Evolutionary conservation across 2,113 vertebrate species (phyloP).

Genomic region (Brevimyrus niger): DNA sequence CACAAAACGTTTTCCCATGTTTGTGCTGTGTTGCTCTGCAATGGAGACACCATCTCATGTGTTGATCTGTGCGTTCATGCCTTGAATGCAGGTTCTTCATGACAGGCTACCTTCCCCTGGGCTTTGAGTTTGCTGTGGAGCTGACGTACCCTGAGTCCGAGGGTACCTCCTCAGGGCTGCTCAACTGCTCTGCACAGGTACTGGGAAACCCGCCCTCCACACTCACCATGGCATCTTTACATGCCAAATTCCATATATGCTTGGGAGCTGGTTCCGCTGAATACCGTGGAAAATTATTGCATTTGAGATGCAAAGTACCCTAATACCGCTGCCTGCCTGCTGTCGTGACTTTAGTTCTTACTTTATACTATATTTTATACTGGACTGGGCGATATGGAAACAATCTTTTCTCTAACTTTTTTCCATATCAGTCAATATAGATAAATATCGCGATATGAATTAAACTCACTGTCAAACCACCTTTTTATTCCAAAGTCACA

Average conservation of each 20-base stretch:
- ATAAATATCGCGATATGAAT: too few species aligned
- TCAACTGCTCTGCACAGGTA: constrained; percentile 92
- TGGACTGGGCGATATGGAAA: too few species aligned
- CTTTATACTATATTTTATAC: too few species aligned
- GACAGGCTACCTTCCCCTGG: constrained; percentile 89
- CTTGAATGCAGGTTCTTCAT: constrained; percentile 78
- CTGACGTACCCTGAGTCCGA: constrained; percentile 91
- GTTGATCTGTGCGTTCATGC: neutral
- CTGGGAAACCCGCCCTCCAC: neutral
- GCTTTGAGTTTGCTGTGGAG: constrained; percentile 93
- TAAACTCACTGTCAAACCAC: too few species aligned
- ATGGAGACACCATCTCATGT: too few species aligned
- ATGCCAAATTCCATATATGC: neutral
- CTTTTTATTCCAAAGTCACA: too few species aligned
- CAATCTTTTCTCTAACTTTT: too few species aligned
- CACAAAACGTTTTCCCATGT: neutral
- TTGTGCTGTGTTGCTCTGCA: neutral
- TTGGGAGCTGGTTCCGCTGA: neutral
- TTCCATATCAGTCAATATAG: too few species aligned
- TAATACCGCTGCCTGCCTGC: neutral
- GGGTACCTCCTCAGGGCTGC: constrained; percentile 88
- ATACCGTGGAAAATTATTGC: neutral
- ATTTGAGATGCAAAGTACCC: neutral
- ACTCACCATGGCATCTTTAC: neutral
- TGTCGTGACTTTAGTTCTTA: neutral